Base-by-base conservation (phyloP, 2,113 vertebrate genomes). In the Rhombomys opimus region DNA sequence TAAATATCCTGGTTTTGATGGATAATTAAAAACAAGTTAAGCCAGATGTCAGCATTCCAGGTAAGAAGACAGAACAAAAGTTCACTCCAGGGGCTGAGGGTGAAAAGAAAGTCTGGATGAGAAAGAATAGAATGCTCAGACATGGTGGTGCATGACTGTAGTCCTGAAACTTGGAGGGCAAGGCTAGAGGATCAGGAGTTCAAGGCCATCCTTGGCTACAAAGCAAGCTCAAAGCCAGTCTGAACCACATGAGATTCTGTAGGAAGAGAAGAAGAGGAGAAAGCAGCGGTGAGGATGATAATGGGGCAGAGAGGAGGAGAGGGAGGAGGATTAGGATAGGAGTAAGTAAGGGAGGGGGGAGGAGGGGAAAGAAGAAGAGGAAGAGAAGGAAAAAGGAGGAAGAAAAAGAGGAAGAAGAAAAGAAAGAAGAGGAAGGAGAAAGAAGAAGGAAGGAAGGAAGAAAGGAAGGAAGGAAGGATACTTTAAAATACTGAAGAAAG, bases 1-100 rank as follows among this genome's bases (percentile, higher is more conserved):
- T 70, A 88, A 67, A 50, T 30, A 23, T 70, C 61, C 46, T 3
- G 57, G 25, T 54, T 94, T 73, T 57, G 46, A 50, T 25, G 4
- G n/a, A 22, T 46, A 67, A 80, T 80, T 92, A 54, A 86, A 92
- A 38, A 46, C 13, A 82, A 76, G 15, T 76, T 67, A 88, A 92
- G 12, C 54, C 23, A 85, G 54, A 92, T 27, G 63, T 35, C 35
- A 63, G 35, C 6, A 35, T 35, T 35, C 14, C 13, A 35, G 85
- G 12, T 82, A n/a, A 38, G 65, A 67, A 67, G 46, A 12, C 30
- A 52, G 5, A 72, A 11, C 41, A 88, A 65, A 68, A 68, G 63
- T 30, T 1, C 9, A 35, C 50, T 70, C 65, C 30, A n/a, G 70
- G 20, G 15, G 46, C 54, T n/a, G 4, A 72, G 85, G 85, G 35